A percentile compares a stretch with the other conserved stretches of the same genome.
These are phyloP conservation scores for Calidris pygmaea DNA, from an alignment of 2,113 vertebrate species.

Conservation along the genomic window DNA sequence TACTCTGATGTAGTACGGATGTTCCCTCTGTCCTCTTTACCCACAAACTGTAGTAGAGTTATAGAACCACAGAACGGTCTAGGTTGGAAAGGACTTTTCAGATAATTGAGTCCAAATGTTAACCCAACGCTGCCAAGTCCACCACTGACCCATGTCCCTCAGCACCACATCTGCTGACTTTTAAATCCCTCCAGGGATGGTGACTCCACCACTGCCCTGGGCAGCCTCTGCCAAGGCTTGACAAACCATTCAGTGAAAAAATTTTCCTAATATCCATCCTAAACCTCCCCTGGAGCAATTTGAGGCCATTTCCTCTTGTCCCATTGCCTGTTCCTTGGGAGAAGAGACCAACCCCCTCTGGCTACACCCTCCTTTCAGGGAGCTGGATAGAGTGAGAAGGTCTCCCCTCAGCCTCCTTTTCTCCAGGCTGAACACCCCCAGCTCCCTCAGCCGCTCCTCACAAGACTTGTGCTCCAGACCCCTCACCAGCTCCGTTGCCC, in stretches of 20 bases:
- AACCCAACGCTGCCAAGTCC: neutral
- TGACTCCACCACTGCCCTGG: neutral
- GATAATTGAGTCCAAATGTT: neutral
- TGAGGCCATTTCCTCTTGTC: neutral
- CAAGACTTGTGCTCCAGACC: neutral
- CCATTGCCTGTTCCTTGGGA: neutral
- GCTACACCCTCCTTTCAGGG: no score
- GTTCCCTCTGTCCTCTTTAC: neutral
- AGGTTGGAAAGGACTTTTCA: neutral
- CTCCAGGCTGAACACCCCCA: neutral
- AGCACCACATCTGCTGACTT: neutral
- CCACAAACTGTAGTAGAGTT: neutral
- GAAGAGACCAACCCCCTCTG: neutral
- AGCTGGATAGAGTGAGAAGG: neutral
- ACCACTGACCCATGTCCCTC: neutral
- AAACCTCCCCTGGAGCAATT: no score
- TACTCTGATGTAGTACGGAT: rapidly evolving
- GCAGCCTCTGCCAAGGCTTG: neutral
- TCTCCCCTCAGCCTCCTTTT: neutral
- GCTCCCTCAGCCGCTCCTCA: neutral
- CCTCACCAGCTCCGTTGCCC: neutral
- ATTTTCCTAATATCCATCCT: neutral
- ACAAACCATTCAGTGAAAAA: neutral
- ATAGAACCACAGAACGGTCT: neutral
- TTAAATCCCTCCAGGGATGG: neutral